Base-by-base conservation (phyloP, 2,113 vertebrate genomes). In the Phalacrocorax aristotelis region DNA sequence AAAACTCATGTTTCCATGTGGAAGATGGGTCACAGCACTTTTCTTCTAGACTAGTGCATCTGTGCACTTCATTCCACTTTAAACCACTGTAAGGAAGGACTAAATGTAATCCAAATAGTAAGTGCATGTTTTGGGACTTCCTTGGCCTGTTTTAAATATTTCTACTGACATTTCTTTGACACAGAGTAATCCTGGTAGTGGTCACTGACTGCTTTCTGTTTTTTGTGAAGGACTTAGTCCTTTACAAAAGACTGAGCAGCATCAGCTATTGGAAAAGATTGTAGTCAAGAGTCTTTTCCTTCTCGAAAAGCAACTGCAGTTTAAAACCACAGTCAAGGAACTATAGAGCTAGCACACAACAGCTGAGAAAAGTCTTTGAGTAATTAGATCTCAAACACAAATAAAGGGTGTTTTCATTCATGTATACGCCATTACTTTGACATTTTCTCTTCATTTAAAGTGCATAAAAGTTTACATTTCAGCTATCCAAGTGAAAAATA, bases 381-480 rank as follows among this genome's bases (percentile, higher is more conserved):
- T 48, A 94, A 96, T 88, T 90, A 70, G 27, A 83, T 84, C 61
- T 84, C 52, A 42, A 82, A 48, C 27, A 66, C 69, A 95, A 95
- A 69, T 68, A 89, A 70, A 54, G 6, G 18, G 22, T 83, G 46
- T 54, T 86, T 52, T 68, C 76, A 54, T 75, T 96, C 46, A 75
- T 58, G 58, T 84, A 60, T 94, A 87, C 38, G 71, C 42, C 64
- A 55, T 75, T 88, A 66, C 81, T 72, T 71, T 93, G 88, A 93
- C 40, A 96, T 93, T 97, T 91, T 90, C 58, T 60, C 34, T n/a
- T 46, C 52, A 72, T 29, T 65, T 81, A 83, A 89, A 96, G 29
- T 78, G 32, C 51, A 62, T 74, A 78, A 77, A 70, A 87, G 72
- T 95, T 96, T 96, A 80, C 15, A 83, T 93, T 96, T 85, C 77